Conservation (phyloP, 2,888 invertebrate genomes). For the Arctia plantaginis region DNA sequence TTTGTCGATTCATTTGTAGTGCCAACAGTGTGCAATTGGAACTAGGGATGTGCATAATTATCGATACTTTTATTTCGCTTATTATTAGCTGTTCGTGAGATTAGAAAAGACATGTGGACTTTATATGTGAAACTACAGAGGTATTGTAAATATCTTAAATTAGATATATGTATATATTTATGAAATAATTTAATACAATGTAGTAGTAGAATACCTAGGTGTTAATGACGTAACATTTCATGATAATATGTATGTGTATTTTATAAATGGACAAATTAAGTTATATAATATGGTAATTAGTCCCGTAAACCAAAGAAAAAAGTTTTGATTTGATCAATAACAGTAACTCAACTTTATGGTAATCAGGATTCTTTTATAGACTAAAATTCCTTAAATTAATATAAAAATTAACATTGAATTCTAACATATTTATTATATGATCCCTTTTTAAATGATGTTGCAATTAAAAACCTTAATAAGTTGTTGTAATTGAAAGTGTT, state of each 20-base stretch:
- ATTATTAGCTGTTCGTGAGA: not conserved
- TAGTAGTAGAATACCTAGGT: too few relatives aligned
- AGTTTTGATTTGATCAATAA: not conserved
- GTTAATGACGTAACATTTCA: not conserved
- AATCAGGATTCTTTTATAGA: not conserved
- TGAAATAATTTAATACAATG: too few relatives aligned
- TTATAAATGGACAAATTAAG: not conserved
- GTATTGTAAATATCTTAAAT: too few relatives aligned
- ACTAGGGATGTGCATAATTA: constrained; percentile 31
- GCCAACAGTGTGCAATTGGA: constrained; percentile 40
- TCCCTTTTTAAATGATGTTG: not conserved
- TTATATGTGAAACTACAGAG: not conserved
- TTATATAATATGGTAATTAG: not conserved
- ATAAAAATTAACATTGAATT: not conserved
- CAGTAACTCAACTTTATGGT: not conserved
- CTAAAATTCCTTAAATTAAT: not conserved
- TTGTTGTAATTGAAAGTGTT: not conserved
- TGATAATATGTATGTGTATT: not conserved
- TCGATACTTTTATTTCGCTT: constrained; percentile 15
- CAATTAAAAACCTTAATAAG: not conserved
- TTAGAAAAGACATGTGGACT: not conserved
- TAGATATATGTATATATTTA: too few relatives aligned
- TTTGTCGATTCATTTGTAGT: constrained; percentile 49
- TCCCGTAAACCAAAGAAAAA: not conserved
- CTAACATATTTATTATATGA: not conserved